phyloP scores from a whole-genome alignment of 1,140 invertebrate genomes.

The Sitobion miscanthi region DNA sequence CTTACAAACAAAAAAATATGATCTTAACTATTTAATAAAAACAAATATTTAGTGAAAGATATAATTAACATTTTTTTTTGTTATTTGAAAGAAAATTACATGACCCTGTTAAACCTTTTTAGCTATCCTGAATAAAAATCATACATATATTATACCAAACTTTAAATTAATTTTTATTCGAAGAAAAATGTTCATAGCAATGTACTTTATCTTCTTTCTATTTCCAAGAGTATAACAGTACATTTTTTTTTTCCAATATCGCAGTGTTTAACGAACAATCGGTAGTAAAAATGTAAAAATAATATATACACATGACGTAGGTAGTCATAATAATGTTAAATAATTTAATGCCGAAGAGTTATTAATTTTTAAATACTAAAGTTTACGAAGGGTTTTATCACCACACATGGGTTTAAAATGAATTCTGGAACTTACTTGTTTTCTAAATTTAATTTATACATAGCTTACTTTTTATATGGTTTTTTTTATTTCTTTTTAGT shows the following conservation, averaged over 20 bases:
- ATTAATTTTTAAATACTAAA: neutral
- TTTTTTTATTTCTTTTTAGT: neutral
- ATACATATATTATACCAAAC: no score
- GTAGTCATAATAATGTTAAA: neutral
- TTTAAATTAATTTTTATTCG: neutral
- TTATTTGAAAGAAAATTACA: no score
- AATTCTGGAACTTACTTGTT: neutral
- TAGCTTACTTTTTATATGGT: neutral
- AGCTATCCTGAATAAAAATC: no score
- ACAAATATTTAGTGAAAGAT: no score
- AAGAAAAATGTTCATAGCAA: neutral
- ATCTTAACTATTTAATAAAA: no score
- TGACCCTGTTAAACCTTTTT: no score
- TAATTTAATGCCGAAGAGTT: neutral
- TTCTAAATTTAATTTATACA: neutral
- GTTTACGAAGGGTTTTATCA: neutral
- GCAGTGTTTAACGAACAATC: neutral
- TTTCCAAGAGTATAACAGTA: neutral
- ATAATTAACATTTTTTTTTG: no score
- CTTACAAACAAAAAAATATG: no score
- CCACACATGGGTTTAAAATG: neutral
- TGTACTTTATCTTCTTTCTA: neutral
- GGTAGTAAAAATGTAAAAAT: slow-evolving; percentile 8
- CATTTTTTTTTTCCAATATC: neutral
- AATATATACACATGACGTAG: neutral